A percentile compares a stretch with the other conserved stretches of the same genome.
phyloP scores from a whole-genome alignment of 2,113 vertebrate species.

The Chloebia gouldiae region DNA sequence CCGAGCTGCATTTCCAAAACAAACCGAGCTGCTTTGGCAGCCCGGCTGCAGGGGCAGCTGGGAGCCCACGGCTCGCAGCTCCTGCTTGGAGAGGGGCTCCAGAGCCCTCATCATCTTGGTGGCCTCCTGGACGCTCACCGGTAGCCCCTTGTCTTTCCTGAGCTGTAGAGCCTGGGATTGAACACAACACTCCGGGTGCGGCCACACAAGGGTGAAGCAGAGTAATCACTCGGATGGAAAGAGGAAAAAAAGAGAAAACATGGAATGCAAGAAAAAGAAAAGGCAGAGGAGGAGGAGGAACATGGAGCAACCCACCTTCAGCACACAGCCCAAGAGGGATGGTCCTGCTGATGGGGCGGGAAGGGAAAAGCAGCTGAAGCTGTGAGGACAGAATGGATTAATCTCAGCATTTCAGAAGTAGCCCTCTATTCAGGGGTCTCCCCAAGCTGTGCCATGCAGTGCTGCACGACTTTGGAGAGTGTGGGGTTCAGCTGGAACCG shows the following conservation, averaged over 20 bases:
- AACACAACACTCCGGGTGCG: not conserved
- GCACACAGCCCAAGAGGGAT: not conserved
- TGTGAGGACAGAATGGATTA: not conserved
- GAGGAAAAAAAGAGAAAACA: not conserved
- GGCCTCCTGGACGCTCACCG: not conserved
- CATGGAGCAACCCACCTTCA: not conserved
- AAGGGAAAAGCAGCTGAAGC: not conserved
- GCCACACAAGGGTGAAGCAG: not conserved
- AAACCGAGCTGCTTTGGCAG: not conserved
- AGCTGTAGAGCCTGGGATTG: not conserved
- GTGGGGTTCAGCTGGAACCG: not conserved
- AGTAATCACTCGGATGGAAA: not conserved
- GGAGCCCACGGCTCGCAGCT: accelerated
- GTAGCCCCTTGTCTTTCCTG: not conserved
- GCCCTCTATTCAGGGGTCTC: not conserved
- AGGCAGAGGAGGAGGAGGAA: not conserved
- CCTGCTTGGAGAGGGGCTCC: not conserved
- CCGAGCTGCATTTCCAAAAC: not conserved
- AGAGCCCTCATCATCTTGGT: not conserved
- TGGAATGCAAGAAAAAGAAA: not conserved
- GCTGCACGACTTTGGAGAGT: not conserved
- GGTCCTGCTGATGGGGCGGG: not conserved
- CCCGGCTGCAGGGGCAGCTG: not conserved
- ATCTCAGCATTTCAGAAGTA: not conserved
- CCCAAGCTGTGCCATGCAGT: accelerated